phyloP scores from a whole-genome alignment of 2,113 vertebrate genomes.

The Amphiprion ocellaris region DNA sequence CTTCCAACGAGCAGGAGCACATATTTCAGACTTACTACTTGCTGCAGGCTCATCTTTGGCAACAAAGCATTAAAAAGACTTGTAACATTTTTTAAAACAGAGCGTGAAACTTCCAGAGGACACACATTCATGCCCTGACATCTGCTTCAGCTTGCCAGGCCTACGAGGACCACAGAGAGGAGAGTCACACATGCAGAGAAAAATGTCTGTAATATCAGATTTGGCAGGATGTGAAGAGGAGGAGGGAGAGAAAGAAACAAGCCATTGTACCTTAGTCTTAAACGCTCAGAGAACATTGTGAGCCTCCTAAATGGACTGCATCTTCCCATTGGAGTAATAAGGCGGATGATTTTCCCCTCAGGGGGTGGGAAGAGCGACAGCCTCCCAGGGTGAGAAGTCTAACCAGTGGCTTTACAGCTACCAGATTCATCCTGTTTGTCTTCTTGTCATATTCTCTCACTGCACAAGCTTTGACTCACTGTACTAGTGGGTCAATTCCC shows the following conservation, averaged over 20 bases:
- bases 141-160: constrained; percentile 14
- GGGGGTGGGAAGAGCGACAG: constrained; percentile 33
- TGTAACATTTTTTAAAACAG: background rate
- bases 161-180: constrained; percentile 26
- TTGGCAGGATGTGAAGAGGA: constrained; percentile 43
- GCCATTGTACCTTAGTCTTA: constrained; percentile 26
- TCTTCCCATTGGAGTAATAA: constrained; percentile 46
- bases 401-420: constrained; percentile 21
- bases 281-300: constrained; percentile 44
- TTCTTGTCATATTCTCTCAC: constrained; percentile 31
- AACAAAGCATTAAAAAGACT: background rate
- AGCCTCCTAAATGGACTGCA: constrained; percentile 54
- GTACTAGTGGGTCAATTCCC: constrained; percentile 47
- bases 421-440: constrained; percentile 48
- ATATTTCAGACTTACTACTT: background rate
- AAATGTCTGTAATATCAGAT: constrained; percentile 63
- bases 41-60: background rate
- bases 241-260: constrained; percentile 31
- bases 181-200: constrained; percentile 44
- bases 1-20: background rate
- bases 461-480: constrained; percentile 38
- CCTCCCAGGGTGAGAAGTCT: constrained; percentile 25
- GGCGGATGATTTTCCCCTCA: constrained; percentile 54
- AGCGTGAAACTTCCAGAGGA: background rate
- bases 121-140: constrained; percentile 6